Conservation (phyloP, 2,888 invertebrate genomes). For the Ethmia dodecea region DNA sequence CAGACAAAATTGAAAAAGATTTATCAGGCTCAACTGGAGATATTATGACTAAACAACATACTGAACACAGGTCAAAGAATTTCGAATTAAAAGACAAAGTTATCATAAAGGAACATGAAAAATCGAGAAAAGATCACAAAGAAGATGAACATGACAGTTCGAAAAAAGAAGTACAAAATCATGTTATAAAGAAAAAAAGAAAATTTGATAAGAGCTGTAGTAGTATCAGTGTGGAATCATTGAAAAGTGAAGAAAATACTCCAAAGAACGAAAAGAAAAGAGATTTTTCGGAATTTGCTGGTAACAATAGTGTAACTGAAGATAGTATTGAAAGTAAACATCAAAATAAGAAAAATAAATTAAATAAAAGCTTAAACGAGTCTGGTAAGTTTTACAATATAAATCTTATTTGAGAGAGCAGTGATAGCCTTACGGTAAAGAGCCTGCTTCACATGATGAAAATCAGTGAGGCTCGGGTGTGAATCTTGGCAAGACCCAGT, state of each 20-base stretch:
- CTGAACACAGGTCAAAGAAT: no score
- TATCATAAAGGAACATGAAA: neutral
- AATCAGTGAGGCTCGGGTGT: no score
- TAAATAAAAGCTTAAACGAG: constrained; percentile 54
- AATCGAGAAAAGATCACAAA: neutral
- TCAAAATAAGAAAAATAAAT: constrained; percentile 29
- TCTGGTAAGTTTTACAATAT: constrained; percentile 48
- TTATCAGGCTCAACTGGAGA: no score
- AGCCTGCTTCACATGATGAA: no score
- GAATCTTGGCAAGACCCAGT: no score
- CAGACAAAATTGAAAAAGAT: no score
- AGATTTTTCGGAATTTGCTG: constrained; percentile 44
- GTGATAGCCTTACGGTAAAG: no score
- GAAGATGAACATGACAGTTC: neutral
- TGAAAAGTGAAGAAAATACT: constrained; percentile 7
- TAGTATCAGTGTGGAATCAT: neutral
- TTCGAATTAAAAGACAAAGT: neutral
- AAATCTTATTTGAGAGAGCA: no score
- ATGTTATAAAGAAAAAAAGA: neutral
- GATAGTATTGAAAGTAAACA: constrained; percentile 18
- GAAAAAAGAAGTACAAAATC: neutral
- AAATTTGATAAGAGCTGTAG: neutral
- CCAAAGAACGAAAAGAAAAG: constrained; percentile 21
- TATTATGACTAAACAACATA: no score
- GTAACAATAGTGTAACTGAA: constrained; percentile 17